Conservation (phyloP, 2,113 vertebrate species). For the Lagopus muta region DNA sequence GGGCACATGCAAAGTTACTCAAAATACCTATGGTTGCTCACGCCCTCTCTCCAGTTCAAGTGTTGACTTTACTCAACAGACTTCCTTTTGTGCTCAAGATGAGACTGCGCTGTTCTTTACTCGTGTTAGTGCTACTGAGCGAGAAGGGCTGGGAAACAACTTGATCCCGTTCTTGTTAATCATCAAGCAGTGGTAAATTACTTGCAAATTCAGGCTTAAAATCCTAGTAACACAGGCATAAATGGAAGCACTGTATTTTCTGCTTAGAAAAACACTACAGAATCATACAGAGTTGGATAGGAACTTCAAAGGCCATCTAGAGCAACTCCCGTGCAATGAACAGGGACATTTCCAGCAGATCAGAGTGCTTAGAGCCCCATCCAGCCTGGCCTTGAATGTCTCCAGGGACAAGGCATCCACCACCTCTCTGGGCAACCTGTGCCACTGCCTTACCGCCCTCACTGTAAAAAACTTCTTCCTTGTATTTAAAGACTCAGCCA, state of each 20-base stretch:
- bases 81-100: not conserved
- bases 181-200: not conserved
- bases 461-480: no score
- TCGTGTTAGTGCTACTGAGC: not conserved
- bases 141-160: not conserved
- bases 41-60: not conserved
- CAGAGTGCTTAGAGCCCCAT: no score
- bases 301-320: no score
- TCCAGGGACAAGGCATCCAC: no score
- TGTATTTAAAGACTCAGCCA: not conserved
- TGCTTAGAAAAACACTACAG: not conserved
- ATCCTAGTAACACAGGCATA: not conserved
- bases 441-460: no score
- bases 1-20: not conserved
- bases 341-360: no score
- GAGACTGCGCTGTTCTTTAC: not conserved
- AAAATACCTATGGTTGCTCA: not conserved
- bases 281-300: no score
- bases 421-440: no score
- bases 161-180: not conserved
- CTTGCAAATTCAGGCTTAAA: not conserved
- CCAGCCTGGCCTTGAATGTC: no score
- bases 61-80: slow-evolving; percentile 6
- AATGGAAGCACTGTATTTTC: not conserved
- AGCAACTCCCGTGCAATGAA: no score